Percentiles rank a stretch among this genome's conserved stretches.
Evolutionary conservation across 2,113 vertebrate genomes (phyloP).

Genomic region (Neolamprologus kungweensis): DNA sequence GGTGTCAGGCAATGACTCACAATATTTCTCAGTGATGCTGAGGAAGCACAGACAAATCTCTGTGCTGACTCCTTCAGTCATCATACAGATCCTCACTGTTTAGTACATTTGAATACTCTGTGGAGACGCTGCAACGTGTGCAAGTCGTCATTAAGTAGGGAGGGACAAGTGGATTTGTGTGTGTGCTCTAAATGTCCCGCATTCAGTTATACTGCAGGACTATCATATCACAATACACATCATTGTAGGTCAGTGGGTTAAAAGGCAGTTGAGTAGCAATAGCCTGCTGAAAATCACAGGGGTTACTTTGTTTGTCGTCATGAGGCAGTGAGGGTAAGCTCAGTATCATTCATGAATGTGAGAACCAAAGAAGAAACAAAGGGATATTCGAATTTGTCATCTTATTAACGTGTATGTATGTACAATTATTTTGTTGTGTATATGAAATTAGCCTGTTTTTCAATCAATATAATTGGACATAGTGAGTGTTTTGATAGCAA

Average conservation of each 20-base stretch:
- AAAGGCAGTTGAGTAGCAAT: background rate
- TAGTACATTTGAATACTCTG: background rate
- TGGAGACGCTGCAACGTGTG: background rate
- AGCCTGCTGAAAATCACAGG: background rate
- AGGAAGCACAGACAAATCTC: slow-evolving; percentile 4
- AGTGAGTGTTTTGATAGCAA: background rate
- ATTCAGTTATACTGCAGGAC: slow-evolving; percentile 9
- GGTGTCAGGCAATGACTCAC: slow-evolving; percentile 18
- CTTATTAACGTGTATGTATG: background rate
- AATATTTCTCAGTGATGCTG: background rate
- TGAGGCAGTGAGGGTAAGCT: background rate
- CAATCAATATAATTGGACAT: background rate
- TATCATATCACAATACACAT: slow-evolving; percentile 39
- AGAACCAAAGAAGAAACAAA: background rate
- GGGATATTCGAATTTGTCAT: background rate
- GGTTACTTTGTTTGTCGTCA: background rate
- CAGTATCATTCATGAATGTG: background rate
- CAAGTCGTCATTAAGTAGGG: background rate
- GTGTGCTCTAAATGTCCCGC: background rate
- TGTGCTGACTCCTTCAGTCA: slow-evolving; percentile 21
- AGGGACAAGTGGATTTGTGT: background rate
- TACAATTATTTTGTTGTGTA: background rate
- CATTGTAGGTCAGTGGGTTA: slow-evolving; percentile 42
- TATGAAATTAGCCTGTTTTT: background rate
- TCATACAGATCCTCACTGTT: slow-evolving; percentile 23